Evolutionary conservation across 2,797 vertebrate genomes (phyloP).

Genomic region (Poliocrania exsul): DNA sequence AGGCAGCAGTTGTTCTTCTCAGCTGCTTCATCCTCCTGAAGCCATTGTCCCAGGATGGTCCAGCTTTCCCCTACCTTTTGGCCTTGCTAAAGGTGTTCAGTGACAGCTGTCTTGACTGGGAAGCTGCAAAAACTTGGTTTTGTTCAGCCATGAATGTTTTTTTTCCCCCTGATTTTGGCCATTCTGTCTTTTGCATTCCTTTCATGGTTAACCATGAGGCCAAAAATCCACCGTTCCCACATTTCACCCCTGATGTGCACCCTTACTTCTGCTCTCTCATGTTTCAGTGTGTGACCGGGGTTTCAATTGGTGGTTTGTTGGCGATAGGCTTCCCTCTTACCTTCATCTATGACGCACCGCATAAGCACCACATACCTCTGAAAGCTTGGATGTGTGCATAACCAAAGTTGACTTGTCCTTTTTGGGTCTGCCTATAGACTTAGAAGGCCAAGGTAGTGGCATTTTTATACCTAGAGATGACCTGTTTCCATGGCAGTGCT

Average conservation of each 20-base stretch:
- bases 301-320: neutral
- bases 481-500: neutral
- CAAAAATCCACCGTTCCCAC: neutral
- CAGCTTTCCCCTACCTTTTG: neutral
- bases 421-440: neutral
- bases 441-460: neutral
- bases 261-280: neutral
- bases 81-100: neutral
- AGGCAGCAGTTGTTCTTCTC: neutral
- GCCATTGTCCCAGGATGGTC: neutral
- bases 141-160: neutral
- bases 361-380: neutral
- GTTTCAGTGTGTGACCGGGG: neutral
- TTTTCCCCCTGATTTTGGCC: neutral
- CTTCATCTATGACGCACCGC: neutral
- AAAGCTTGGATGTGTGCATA: neutral
- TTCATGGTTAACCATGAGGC: neutral
- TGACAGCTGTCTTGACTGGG: neutral
- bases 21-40: neutral
- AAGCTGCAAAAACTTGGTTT: neutral
- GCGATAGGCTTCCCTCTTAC: neutral
- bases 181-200: neutral
- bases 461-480: neutral
- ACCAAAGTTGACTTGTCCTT: neutral
- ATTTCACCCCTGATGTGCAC: neutral